Evolutionary conservation across 2,797 vertebrate species (phyloP).

Genomic region (Malacoctenus gilli): DNA sequence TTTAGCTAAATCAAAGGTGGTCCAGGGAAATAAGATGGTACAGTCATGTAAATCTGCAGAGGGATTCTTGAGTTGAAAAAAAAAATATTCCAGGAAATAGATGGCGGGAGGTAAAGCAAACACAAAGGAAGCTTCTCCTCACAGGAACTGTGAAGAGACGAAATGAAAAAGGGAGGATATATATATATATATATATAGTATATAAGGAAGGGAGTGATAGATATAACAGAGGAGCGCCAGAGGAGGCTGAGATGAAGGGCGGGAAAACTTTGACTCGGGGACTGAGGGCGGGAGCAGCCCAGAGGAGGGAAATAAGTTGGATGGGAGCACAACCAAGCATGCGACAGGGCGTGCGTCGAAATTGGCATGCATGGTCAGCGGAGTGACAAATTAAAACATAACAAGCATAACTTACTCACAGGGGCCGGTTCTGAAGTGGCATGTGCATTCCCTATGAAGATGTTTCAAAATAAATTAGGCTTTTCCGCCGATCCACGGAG

Average conservation of each 20-base stretch:
- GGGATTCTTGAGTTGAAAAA: constrained; percentile 19
- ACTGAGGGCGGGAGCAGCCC: constrained; percentile 10
- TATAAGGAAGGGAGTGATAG: constrained; percentile 7
- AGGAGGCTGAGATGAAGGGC: constrained; percentile 19
- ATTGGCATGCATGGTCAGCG: constrained; percentile 7
- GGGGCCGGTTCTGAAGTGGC: constrained; percentile 4
- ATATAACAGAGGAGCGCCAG: constrained; percentile 10
- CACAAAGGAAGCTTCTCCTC: constrained; percentile 9
- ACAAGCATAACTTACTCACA: constrained; percentile 7
- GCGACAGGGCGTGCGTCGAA: constrained; percentile 1
- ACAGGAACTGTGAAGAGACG: constrained; percentile 4
- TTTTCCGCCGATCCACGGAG: not conserved
- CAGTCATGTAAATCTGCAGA: not conserved
- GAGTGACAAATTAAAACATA: constrained; percentile 26
- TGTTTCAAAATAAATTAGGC: constrained; percentile 2
- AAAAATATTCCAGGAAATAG: constrained; percentile 12
- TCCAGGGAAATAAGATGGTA: too few relatives aligned
- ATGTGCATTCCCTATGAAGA: constrained; percentile 9
- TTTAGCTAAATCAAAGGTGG: too few relatives aligned
- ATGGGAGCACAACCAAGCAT: constrained; percentile 10
- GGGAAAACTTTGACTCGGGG: constrained; percentile 16
- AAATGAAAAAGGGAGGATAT: constrained; percentile 22
- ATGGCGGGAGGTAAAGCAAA: constrained; percentile 25
- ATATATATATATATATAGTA: constrained; percentile 21
- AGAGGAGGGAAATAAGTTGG: constrained; percentile 4